Conservation (phyloP, 2,113 vertebrate genomes). For the Epinephelus lanceolatus region DNA sequence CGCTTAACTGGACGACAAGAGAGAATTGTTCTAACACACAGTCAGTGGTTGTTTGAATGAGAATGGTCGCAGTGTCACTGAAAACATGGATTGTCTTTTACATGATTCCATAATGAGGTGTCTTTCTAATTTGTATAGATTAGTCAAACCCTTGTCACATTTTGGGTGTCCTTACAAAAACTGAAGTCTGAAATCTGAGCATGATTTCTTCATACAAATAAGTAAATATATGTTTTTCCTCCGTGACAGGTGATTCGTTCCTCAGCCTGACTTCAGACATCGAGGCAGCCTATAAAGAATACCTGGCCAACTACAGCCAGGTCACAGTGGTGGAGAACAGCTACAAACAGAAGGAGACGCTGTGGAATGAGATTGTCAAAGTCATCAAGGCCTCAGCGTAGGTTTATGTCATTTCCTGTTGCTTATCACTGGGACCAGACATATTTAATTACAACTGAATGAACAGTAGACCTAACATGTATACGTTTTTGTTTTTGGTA, state of each 20-base stretch:
- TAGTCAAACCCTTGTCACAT: background rate
- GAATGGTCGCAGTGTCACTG: too few relatives aligned
- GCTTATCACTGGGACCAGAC: background rate
- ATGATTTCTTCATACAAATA: too few relatives aligned
- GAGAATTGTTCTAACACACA: background rate
- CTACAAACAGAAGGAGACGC: conserved; percentile 89
- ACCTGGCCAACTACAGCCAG: conserved; percentile 90
- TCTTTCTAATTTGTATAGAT: background rate
- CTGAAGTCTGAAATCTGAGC: too few relatives aligned
- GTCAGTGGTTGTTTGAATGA: background rate
- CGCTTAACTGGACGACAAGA: background rate
- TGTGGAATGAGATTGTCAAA: conserved; percentile 87
- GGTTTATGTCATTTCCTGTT: conserved; percentile 67
- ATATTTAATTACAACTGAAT: background rate
- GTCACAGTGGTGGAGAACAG: conserved; percentile 87
- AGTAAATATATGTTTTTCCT: background rate
- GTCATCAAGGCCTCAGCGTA: conserved; percentile 88
- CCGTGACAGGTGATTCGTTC: conserved; percentile 88
- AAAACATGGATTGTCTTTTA: background rate
- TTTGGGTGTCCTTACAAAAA: background rate
- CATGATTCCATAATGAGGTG: background rate
- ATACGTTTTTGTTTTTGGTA: background rate
- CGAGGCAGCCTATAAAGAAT: conserved; percentile 90
- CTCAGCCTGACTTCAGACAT: conserved; percentile 90
- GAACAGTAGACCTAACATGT: background rate